Conservation (phyloP, 2,797 vertebrate genomes). For the Cossypha dichroa region DNA sequence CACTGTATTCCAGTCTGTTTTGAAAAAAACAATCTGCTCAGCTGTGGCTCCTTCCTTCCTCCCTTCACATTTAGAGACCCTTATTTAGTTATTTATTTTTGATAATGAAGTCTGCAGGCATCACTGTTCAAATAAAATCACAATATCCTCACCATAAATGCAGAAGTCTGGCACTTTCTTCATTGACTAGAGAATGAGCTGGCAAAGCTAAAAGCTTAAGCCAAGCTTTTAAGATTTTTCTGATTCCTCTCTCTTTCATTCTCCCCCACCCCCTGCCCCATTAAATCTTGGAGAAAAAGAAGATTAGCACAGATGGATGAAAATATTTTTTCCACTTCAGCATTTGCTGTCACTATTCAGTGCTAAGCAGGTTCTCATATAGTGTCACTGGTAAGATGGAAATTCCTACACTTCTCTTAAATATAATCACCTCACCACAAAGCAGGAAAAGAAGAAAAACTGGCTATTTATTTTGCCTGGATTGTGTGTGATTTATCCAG, state of each 20-base stretch:
- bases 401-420: slow-evolving; percentile 45
- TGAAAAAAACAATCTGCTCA: background rate
- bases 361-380: slow-evolving; percentile 37
- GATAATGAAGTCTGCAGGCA: slow-evolving; percentile 46
- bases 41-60: background rate
- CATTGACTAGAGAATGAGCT: slow-evolving; percentile 36
- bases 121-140: slow-evolving; percentile 47
- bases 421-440: slow-evolving; percentile 50
- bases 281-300: slow-evolving; percentile 64
- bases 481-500: background rate
- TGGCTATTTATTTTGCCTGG: slow-evolving; percentile 21
- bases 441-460: background rate
- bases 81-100: slow-evolving; percentile 12
- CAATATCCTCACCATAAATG: slow-evolving; percentile 11
- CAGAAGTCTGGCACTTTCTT: slow-evolving; percentile 52
- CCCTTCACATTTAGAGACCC: background rate
- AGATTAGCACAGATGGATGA: slow-evolving; percentile 65
- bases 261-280: background rate
- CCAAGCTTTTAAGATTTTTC: slow-evolving; percentile 53
- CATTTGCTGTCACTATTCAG: slow-evolving; percentile 60
- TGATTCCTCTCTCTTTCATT: slow-evolving; percentile 34
- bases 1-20: background rate
- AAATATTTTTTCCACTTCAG: slow-evolving; percentile 70
- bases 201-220: slow-evolving; percentile 54
- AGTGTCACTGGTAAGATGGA: slow-evolving; percentile 46